Percentiles rank a stretch among this genome's conserved stretches.
Evolutionary conservation across 2,113 vertebrate genomes (phyloP).

Genomic region (Ophiodon elongatus): DNA sequence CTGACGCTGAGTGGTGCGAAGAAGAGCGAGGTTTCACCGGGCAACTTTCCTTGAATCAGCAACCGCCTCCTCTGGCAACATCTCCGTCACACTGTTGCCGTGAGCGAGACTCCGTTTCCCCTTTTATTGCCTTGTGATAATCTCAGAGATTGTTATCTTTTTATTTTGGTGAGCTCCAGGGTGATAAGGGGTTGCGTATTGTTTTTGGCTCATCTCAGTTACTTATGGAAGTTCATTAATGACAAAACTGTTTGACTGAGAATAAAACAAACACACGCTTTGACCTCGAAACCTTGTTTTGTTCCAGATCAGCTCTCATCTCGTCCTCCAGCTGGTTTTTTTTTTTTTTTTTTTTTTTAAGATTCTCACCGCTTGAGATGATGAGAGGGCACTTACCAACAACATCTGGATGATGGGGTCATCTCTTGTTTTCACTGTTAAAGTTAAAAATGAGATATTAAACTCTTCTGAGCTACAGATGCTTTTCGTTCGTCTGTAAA

Average conservation of each 20-base stretch:
- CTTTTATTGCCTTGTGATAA: conserved; percentile 9
- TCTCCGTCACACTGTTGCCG: conserved; percentile 13
- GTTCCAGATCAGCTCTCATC: conserved; percentile 27
- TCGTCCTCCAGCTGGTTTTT: conserved; percentile 41
- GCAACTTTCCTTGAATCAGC: conserved; percentile 31
- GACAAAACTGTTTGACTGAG: conserved; percentile 13
- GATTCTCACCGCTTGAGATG: conserved; percentile 52
- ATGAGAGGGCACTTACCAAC: conserved; percentile 43
- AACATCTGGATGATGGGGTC: conserved; percentile 42
- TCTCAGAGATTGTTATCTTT: conserved; percentile 9
- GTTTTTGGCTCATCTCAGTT: not conserved
- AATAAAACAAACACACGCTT: conserved; percentile 15
- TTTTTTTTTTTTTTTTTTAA: too few relatives aligned
- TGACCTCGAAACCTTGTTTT: conserved; percentile 14
- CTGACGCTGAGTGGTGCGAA: not conserved
- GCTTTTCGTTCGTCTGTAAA: not conserved
- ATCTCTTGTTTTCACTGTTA: conserved; percentile 3
- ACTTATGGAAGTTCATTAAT: conserved; percentile 12
- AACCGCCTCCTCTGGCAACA: conserved; percentile 8
- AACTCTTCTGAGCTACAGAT: not conserved
- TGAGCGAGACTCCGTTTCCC: too few relatives aligned
- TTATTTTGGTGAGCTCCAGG: conserved; percentile 18
- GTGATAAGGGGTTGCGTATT: not conserved
- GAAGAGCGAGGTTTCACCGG: too few relatives aligned
- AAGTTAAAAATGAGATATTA: not conserved